phyloP scores from a whole-genome alignment of 1,140 invertebrate species.

The Melanaphis sacchari region DNA sequence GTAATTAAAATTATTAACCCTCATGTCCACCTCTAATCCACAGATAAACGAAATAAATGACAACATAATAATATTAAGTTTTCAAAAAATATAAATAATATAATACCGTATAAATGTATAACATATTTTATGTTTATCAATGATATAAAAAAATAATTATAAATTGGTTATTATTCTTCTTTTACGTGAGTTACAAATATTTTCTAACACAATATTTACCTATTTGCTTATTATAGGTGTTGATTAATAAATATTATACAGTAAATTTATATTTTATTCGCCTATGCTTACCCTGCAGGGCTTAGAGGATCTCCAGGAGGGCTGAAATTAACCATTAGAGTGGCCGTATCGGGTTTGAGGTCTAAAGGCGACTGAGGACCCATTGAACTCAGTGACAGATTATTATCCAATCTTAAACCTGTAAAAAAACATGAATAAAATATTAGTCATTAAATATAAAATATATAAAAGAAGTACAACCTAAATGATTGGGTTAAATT shows the following conservation, averaged over 20 bases:
- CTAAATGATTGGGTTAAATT: too few relatives aligned
- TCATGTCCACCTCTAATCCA: background rate
- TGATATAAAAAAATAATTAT: too few relatives aligned
- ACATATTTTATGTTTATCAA: background rate
- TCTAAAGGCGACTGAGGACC: conserved; percentile 83
- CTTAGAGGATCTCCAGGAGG: conserved; percentile 71
- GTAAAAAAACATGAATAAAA: conserved; percentile 63
- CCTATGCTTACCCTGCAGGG: conserved; percentile 67
- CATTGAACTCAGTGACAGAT: conserved; percentile 72
- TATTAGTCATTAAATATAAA: background rate
- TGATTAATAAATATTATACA: background rate
- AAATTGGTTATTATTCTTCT: too few relatives aligned
- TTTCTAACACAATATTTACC: too few relatives aligned
- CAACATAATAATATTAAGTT: too few relatives aligned
- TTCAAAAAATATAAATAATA: too few relatives aligned
- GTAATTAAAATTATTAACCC: background rate
- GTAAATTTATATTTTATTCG: background rate
- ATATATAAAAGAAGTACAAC: background rate
- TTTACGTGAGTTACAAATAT: too few relatives aligned
- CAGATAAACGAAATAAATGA: background rate
- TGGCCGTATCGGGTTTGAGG: conserved; percentile 86
- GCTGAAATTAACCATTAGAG: conserved; percentile 74
- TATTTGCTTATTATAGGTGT: too few relatives aligned
- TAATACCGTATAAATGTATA: too few relatives aligned
- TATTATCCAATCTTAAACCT: conserved; percentile 75